Evolutionary conservation across 1,140 invertebrate genomes (phyloP).

Genomic region (Eurosta solidaginis): DNA sequence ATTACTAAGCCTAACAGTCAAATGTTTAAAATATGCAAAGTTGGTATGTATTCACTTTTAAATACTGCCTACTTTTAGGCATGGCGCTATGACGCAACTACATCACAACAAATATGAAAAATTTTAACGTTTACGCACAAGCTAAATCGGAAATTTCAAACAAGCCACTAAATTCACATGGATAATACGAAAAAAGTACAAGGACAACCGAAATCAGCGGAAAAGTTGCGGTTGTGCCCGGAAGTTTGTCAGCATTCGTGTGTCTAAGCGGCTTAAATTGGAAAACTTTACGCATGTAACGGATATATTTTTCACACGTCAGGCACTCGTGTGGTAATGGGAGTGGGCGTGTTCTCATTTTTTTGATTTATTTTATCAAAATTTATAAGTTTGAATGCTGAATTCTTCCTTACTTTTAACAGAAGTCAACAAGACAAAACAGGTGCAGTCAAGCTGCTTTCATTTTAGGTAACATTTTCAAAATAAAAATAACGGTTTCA

Average conservation of each 20-base stretch:
- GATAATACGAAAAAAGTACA: neutral
- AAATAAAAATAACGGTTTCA: no score
- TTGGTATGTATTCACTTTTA: neutral
- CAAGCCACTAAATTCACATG: neutral
- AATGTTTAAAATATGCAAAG: neutral
- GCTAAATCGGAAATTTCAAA: conserved; percentile 3
- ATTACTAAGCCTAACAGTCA: no score
- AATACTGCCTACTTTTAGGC: neutral
- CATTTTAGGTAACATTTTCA: no score
- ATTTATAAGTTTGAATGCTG: no score
- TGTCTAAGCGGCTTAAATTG: neutral
- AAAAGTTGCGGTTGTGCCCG: neutral
- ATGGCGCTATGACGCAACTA: neutral
- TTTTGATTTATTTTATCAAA: no score
- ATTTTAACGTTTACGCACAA: neutral
- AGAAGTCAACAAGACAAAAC: no score
- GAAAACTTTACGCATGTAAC: neutral
- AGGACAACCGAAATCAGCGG: neutral
- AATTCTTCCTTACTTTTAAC: no score
- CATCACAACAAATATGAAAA: neutral
- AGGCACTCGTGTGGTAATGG: no score
- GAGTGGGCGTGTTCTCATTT: neutral
- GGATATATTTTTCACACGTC: neutral
- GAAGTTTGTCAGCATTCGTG: neutral
- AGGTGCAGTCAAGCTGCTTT: no score